These are phyloP conservation scores for Trachelus iudaicus DNA, from an alignment of 2,888 invertebrate genomes.

Conservation along the genomic window DNA sequence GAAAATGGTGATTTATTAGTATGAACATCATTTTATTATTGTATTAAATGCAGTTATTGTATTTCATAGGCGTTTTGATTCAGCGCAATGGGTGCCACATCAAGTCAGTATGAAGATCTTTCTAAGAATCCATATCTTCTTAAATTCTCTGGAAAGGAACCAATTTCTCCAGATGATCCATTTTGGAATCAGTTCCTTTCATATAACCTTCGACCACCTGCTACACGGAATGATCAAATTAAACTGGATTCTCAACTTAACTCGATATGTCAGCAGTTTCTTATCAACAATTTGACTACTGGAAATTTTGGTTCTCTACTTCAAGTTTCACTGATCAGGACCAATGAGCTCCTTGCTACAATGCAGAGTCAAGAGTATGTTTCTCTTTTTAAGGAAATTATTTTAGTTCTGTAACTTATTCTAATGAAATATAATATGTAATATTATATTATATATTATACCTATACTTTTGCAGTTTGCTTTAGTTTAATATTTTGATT, in stretches of 20 bases:
- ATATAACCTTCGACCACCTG: slow-evolving; percentile 87
- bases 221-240: slow-evolving; percentile 73
- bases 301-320: slow-evolving; percentile 92
- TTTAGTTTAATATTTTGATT: too few species aligned
- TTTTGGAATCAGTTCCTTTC: slow-evolving; percentile 96
- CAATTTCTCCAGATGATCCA: slow-evolving; percentile 86
- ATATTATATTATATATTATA: too few species aligned
- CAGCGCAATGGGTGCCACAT: slow-evolving; percentile 79
- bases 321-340: slow-evolving; percentile 84
- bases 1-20: too few species aligned
- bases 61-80: too few species aligned
- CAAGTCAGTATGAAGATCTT: slow-evolving; percentile 84
- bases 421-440: too few species aligned
- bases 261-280: slow-evolving; percentile 77
- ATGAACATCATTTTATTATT: too few species aligned
- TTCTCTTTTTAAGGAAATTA: background rate
- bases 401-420: too few species aligned
- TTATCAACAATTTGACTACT: slow-evolving; percentile 87
- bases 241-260: slow-evolving; percentile 82
- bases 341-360: slow-evolving; percentile 84
- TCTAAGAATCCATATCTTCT: slow-evolving; percentile 83
- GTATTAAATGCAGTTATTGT: too few species aligned
- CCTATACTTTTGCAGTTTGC: too few species aligned
- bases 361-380: slow-evolving; percentile 88
- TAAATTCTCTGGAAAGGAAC: slow-evolving; percentile 82